Percentiles rank a stretch among this genome's conserved stretches.
Evolutionary conservation across 2,113 vertebrate genomes (phyloP).

Genomic region (Platysteira castanea): DNA sequence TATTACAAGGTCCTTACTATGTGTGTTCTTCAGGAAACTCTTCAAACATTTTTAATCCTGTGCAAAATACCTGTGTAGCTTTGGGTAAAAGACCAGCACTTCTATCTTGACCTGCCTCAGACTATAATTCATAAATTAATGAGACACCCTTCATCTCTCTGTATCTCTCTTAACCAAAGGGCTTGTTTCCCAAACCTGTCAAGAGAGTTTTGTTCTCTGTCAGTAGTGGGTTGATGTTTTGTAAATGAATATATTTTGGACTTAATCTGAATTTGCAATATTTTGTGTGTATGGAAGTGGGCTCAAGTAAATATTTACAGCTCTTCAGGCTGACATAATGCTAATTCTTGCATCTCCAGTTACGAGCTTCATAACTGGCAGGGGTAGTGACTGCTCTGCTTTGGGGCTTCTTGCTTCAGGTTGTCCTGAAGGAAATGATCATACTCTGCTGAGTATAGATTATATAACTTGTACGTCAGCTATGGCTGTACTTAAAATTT

Average conservation of each 20-base stretch:
- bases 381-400: background rate
- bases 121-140: background rate
- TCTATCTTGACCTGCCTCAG: background rate
- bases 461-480: background rate
- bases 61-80: background rate
- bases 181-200: background rate
- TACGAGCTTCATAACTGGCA: background rate
- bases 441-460: background rate
- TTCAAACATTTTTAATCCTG: background rate
- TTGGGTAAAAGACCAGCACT: background rate
- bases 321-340: background rate
- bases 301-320: background rate
- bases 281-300: background rate
- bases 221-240: background rate
- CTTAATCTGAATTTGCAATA: background rate
- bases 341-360: background rate
- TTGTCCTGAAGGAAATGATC: background rate
- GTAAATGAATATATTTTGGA: background rate
- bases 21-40: background rate
- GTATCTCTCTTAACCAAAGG: background rate
- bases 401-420: background rate
- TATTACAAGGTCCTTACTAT: background rate
- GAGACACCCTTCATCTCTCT: background rate
- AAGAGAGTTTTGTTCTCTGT: background rate
- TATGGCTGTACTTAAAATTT: background rate